Base-by-base conservation (phyloP, 2,113 vertebrate species). In the Carassius gibelio region DNA sequence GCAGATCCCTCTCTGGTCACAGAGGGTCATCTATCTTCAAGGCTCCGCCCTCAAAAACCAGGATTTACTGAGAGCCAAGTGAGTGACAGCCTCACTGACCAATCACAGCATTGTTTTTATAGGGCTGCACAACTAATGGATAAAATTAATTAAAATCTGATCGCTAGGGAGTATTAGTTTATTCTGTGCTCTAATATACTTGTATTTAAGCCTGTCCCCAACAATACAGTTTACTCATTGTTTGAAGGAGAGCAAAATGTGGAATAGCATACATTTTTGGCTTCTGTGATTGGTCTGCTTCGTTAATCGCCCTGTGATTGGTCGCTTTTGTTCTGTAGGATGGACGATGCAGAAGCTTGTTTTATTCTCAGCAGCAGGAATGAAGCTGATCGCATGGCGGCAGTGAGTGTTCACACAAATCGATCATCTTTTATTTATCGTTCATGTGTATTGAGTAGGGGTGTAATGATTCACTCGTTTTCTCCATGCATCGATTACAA, bases 31-130 rank as follows among this genome's bases (percentile, higher is more conserved):
- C 89, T 99, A 99, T 89, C 96, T 99, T 38, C 98, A 99, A 89
- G 98, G 98, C 82, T 99, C 98, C 0, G 98, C 97, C 0, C 95
- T 99, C 86, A 99, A 99, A 93, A 98, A 99, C 93, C 97, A 98
- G 92, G 98, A 99, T 88, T 96, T 99, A 86, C 95, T 99, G 90
- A 94, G 98, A 88, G 98, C 98, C 86, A 99, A 99, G 98, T 99
- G 91, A 96, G 97, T 91, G 38, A 74, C 69, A 75, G 10, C 34
- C 68, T 5, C 21, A 48, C 2, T 23, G 66, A 34, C 23, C 59
- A 87, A 66, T 84, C 84, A 85, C 64, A 57, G 14, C 34, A 64
- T 79, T 26, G 4, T 66, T 68, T 68, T 34, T 19, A 66, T 34
- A 66, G 14, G 64, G 6, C 64, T 68, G 64, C 26, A 17, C 64